A percentile compares a stretch with the other conserved stretches of the same genome.
Conservation (phyloP, 2,888 invertebrate species). For the Dexiosoma caninum region DNA sequence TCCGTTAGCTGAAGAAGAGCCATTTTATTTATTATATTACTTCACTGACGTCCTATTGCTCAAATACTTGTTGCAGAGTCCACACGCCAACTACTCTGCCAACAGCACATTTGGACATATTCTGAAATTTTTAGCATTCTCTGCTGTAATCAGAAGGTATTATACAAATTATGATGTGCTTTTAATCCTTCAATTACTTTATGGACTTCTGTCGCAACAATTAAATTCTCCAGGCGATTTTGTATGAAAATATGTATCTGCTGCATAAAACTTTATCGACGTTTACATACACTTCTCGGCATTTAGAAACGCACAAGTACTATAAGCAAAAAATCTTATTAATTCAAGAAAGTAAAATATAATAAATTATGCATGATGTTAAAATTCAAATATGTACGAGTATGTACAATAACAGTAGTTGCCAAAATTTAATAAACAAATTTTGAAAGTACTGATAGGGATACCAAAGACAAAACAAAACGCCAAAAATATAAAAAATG, state of each 20-base stretch:
- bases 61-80: too few species aligned
- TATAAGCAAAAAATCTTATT: neutral
- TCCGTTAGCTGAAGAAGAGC: too few species aligned
- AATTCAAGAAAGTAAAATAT: slow-evolving; percentile 1
- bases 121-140: neutral
- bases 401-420: neutral
- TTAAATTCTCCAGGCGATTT: slow-evolving; percentile 31
- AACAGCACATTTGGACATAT: too few species aligned
- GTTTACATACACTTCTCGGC: neutral
- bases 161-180: slow-evolving; percentile 39
- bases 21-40: too few species aligned
- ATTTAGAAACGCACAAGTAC: neutral
- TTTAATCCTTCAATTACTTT: slow-evolving; percentile 58
- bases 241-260: slow-evolving; percentile 28
- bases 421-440: neutral
- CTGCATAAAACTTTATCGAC: neutral
- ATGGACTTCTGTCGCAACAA: slow-evolving; percentile 51
- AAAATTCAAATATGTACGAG: neutral
- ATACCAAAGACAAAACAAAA: too few species aligned
- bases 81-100: too few species aligned
- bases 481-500: too few species aligned
- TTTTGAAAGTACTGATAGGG: too few species aligned
- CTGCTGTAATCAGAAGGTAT: slow-evolving; percentile 16
- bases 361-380: neutral
- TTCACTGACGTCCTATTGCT: too few species aligned